These are phyloP conservation scores for Apoderus coryli DNA, from an alignment of 2,888 invertebrate genomes.

Conservation along the genomic window DNA sequence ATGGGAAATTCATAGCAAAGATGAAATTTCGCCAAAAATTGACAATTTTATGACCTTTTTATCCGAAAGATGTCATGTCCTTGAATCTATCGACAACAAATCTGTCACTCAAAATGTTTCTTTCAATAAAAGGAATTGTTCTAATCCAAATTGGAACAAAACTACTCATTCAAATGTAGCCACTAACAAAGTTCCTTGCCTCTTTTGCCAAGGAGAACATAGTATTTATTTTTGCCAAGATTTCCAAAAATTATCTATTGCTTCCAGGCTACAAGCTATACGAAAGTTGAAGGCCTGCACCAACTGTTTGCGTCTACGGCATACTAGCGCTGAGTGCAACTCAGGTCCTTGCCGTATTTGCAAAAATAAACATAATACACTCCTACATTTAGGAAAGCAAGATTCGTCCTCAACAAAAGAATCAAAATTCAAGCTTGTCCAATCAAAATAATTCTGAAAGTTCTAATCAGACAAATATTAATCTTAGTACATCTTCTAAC, in stretches of 20 bases:
- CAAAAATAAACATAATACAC: constrained; percentile 6
- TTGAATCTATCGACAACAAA: constrained; percentile 8
- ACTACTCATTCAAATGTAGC: too few species aligned
- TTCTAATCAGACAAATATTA: too few species aligned
- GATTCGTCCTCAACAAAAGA: too few species aligned
- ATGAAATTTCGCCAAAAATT: too few species aligned
- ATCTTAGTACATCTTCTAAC: too few species aligned
- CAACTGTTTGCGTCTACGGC: constrained; percentile 7
- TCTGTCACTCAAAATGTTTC: too few species aligned
- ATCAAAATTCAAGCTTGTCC: too few species aligned
- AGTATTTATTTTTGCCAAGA: constrained; percentile 5
- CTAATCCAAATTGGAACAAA: too few species aligned
- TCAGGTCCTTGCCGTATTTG: constrained; percentile 4
- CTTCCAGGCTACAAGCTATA: neutral
- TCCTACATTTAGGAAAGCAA: constrained; percentile 7
- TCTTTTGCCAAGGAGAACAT: constrained; percentile 5
- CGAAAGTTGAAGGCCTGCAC: constrained; percentile 3
- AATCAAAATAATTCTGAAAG: too few species aligned
- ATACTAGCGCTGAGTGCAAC: constrained; percentile 2
- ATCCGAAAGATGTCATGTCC: constrained; percentile 4
- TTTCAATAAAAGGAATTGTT: too few species aligned
- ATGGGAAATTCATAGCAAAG: too few species aligned
- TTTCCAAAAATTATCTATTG: constrained; percentile 1
- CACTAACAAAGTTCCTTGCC: neutral
- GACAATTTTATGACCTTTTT: too few species aligned